phyloP scores from a whole-genome alignment of 2,113 vertebrate species.

The Psittacus erithacus region DNA sequence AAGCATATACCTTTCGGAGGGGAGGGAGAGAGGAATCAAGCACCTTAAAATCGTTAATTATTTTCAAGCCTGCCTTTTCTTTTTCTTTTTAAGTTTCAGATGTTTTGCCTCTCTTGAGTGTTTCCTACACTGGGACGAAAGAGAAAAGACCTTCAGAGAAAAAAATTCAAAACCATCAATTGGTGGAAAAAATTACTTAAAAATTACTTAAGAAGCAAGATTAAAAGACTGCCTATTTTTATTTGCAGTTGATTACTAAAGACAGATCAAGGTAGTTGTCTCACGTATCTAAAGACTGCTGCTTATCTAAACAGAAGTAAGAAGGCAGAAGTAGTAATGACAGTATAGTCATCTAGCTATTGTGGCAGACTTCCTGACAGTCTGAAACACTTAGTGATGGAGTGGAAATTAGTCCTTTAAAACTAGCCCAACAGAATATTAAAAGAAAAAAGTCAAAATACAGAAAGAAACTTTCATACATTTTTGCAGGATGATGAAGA shows the following conservation, averaged over 20 bases:
- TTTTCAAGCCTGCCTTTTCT: neutral
- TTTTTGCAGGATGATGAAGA: neutral
- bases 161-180: neutral
- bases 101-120: neutral
- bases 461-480: neutral
- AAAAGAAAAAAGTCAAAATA: neutral
- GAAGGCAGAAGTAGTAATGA: neutral
- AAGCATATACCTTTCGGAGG: neutral
- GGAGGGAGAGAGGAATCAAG: neutral
- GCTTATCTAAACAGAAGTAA: neutral
- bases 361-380: neutral
- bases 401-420: neutral
- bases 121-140: neutral
- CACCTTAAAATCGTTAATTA: neutral
- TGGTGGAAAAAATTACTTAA: neutral
- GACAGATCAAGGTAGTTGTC: neutral
- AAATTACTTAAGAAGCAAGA: neutral
- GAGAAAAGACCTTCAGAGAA: neutral
- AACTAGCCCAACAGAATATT: neutral
- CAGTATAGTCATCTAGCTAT: neutral
- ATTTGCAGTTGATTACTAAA: neutral
- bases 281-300: neutral
- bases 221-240: neutral
- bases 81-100: neutral
- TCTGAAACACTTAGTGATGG: fast-evolving